Base-by-base conservation (phyloP, 1,140 invertebrate genomes). In the Lepidurus apus region DNA sequence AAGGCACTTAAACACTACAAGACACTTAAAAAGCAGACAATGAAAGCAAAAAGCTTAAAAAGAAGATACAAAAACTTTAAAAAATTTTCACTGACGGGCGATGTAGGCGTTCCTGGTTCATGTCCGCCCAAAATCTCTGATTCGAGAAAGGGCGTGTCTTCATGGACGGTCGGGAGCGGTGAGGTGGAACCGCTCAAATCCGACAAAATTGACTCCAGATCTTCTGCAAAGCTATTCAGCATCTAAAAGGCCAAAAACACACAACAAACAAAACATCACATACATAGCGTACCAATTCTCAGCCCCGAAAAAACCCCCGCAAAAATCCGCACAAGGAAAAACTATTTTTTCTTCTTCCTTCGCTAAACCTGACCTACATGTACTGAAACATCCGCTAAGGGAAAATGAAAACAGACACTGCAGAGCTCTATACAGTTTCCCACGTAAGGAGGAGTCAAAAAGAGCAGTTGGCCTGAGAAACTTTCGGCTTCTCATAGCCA, bases 131-230 rank as follows among this genome's bases (percentile, higher is more conserved):
- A 74, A 75, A 79, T 4, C 43, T 53, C 53, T 2, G 34, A 13
- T 2, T 43, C 21, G 24, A 77, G 9, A 43, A 34, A 43, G 6
- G 34, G 43, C 1, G n/a, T 43, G 17, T 78, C 75, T 26, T 44
- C 21, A 11, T 42, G 42, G 34, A 79, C 21, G 34, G 42, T 42
- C n/a, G 78, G 24, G 2, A 65, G 21, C 21, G 34, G 24, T 13
- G 42, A 43, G 7, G 74, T 21, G n/a, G 78, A 17, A 17, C 83
- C 81, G 84, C 90, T 91, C 75, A 92, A 86, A 82, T 91, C 90
- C 80, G 86, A 90, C 84, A 91, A 87, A 88, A 92, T 90, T 79
- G 89, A 89, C 83, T 92, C 91, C 83, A 92, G 86, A 87, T 92
- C 91, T 82, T 87, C 89, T 47, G 91, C 91, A 79, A 91, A 86